Percentiles rank a stretch among this genome's conserved stretches.
phyloP scores from a whole-genome alignment of 2,888 invertebrate genomes.

The Keiferia lycopersicella region DNA sequence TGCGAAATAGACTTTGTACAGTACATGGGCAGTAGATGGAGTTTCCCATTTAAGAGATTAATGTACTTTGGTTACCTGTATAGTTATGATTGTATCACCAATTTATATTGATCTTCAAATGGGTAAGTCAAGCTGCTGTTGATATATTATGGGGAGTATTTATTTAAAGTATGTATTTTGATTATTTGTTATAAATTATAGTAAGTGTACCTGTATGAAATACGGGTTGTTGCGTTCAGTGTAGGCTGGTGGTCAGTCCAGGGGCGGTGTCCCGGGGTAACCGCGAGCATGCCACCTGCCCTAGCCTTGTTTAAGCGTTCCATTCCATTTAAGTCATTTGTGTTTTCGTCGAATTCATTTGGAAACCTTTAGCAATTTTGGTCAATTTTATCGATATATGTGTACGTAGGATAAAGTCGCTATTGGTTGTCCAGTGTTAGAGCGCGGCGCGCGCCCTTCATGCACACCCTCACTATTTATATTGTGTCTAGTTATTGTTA shows the following conservation, averaged over 20 bases:
- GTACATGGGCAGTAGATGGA: no score
- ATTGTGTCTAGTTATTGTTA: constrained; percentile 57
- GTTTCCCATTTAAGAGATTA: background rate
- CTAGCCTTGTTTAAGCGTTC: constrained; percentile 39
- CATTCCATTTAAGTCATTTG: constrained; percentile 38
- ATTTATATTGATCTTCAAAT: constrained; percentile 35
- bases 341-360: constrained; percentile 41
- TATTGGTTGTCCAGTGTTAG: constrained; percentile 55
- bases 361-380: constrained; percentile 65
- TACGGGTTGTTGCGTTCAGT: constrained; percentile 54
- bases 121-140: no score
- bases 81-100: no score
- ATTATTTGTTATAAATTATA: background rate
- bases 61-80: no score
- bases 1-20: constrained; percentile 69
- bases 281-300: constrained; percentile 38
- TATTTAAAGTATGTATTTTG: constrained; percentile 49
- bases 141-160: constrained; percentile 68
- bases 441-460: constrained; percentile 41
- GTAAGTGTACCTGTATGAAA: constrained; percentile 58
- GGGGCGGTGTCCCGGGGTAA: constrained; percentile 34
- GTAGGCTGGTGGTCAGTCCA: constrained; percentile 50
- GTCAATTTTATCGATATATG: constrained; percentile 71
- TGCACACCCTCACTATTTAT: constrained; percentile 51
- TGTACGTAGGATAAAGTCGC: constrained; percentile 64